Evolutionary conservation across 2,113 vertebrate species (phyloP).

Genomic region (Pagrus major): DNA sequence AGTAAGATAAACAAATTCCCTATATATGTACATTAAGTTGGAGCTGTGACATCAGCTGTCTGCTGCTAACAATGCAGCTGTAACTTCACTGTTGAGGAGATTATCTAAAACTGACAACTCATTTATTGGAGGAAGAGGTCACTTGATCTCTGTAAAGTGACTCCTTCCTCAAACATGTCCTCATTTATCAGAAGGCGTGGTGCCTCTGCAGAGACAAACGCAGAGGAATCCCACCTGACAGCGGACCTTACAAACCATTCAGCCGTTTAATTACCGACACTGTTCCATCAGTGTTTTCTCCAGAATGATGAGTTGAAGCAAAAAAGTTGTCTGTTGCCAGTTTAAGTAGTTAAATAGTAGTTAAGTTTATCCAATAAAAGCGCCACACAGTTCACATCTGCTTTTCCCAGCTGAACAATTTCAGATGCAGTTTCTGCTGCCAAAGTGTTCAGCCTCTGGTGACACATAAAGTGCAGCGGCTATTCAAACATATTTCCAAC

Average conservation of each 20-base stretch:
- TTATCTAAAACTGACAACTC: background rate
- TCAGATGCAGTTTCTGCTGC: background rate
- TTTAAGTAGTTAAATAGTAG: too few species aligned
- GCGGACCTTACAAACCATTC: conserved; percentile 10
- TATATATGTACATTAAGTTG: background rate
- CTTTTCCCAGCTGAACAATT: background rate
- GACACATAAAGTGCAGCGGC: background rate
- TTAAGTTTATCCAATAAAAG: background rate
- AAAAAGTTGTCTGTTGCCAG: too few species aligned
- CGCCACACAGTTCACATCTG: background rate
- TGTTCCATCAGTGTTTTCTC: too few species aligned
- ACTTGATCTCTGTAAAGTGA: background rate
- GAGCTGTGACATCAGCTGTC: background rate
- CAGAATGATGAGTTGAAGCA: too few species aligned
- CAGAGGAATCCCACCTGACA: conserved; percentile 16
- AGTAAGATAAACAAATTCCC: background rate
- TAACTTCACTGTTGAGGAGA: background rate
- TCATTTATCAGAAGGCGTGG: background rate
- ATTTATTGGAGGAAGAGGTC: background rate
- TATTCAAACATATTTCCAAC: background rate
- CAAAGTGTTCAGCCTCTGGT: background rate
- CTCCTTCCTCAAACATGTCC: conserved; percentile 19
- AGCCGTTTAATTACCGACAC: conserved; percentile 19
- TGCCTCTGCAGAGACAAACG: background rate
- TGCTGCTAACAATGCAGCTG: background rate